A percentile compares a stretch with the other conserved stretches of the same genome.
Conservation (phyloP, 2,797 vertebrate species). For the Pangasius krempfi region DNA sequence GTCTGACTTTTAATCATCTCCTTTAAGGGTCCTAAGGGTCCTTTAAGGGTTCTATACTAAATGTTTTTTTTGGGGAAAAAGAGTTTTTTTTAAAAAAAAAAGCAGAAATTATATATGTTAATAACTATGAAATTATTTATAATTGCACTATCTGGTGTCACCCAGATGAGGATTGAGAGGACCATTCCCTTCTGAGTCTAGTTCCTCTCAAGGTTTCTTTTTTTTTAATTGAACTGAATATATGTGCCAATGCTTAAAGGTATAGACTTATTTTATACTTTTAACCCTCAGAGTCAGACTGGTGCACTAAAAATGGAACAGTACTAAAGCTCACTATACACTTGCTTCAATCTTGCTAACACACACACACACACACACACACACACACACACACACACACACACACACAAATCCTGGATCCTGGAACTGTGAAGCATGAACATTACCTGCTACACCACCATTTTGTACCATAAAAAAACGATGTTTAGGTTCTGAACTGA, state of each 20-base stretch:
- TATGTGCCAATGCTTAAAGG: neutral
- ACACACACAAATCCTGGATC: neutral
- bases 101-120: neutral
- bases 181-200: neutral
- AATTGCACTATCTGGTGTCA: neutral
- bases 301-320: neutral
- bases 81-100: neutral
- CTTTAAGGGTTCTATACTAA: neutral
- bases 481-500: neutral
- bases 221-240: neutral
- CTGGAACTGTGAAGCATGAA: neutral
- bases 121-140: neutral
- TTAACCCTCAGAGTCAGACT: neutral
- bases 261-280: neutral
- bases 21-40: neutral
- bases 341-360: neutral
- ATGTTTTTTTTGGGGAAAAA: neutral
- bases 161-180: neutral
- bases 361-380: no score
- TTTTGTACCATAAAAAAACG: neutral
- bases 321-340: neutral
- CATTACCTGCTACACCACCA: neutral
- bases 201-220: neutral
- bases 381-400: neutral
- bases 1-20: neutral